Evolutionary conservation across 2,888 invertebrate species (phyloP), one percentile per base, ranked within the genome.

Genomic region (Athalia rosae): DNA sequence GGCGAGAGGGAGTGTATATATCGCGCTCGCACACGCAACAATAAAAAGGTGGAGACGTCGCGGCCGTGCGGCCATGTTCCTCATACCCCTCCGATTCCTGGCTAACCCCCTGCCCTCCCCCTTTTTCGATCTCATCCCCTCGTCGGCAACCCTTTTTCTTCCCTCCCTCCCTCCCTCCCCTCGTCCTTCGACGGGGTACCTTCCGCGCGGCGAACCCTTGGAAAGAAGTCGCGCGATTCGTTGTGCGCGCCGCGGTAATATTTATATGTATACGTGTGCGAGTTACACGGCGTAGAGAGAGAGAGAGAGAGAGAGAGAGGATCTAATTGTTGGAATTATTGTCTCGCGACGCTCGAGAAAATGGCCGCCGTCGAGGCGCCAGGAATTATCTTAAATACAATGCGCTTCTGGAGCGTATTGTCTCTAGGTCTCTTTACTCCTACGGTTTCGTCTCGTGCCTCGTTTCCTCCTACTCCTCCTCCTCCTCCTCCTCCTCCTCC

Each of bases 21-120:
- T 71, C 66, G 62, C 71, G 58, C 71, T 86, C 87, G 87, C 88
- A 85, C 86, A 87, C 88, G 87, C 88, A 88, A 88, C 88, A 88
- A 88, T 88, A 88, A 88, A 88, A 88, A 88, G 88, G 88, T 88
- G 88, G 88, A 88, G 88, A 88, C 88, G 85, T 81, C 84, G 82
- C 83, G 84, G 84, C 79, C 82, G 83, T 82, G 86, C 86, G 86
- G 85, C 86, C 87, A 87, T 87, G 87, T 87, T 87, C 83, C 87
- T 85, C 88, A 87, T 87, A 83, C 88, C 87, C 84, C 79, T 61
- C 66, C 71, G 78, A 79, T 76, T 76, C 76, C 53, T 50, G 56
- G 45, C 43, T 48, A 76, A 28, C 15, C 61, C 13, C 43, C 61
- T 50, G 13, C 45, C 53, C 41, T 9, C 64, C 11, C 8, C 77